Conservation (phyloP, 2,113 vertebrate genomes). For the Plestiodon gilberti region DNA sequence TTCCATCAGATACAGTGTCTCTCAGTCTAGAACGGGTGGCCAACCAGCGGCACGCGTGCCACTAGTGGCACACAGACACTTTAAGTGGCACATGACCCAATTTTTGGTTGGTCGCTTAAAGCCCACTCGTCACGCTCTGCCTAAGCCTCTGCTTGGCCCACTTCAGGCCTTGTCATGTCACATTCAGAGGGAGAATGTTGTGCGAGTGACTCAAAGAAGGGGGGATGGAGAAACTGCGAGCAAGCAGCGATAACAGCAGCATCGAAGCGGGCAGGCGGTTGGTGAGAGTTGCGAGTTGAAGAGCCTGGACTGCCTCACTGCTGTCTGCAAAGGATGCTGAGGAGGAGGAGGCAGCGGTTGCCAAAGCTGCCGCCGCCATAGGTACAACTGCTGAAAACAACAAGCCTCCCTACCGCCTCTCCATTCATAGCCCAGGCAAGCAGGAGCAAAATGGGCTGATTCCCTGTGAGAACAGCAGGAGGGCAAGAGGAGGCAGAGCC, state of each 20-base stretch:
- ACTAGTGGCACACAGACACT: too few species aligned
- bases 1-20: too few species aligned
- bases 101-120: too few species aligned
- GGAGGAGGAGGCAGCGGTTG: conserved; percentile 22
- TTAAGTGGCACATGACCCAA: too few species aligned
- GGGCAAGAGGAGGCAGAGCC: not conserved
- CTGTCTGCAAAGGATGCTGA: not conserved
- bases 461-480: not conserved
- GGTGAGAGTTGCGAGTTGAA: not conserved
- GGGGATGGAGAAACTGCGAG: not conserved
- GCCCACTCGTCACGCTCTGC: too few species aligned
- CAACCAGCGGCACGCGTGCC: too few species aligned
- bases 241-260: not conserved
- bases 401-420: not conserved
- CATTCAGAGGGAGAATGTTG: not conserved
- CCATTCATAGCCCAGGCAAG: not conserved
- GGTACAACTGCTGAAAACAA: too few species aligned
- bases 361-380: not conserved
- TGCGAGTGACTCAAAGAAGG: conserved; percentile 6
- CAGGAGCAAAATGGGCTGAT: not conserved
- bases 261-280: not conserved
- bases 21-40: too few species aligned
- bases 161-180: too few species aligned
- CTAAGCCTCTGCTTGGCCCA: too few species aligned
- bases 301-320: not conserved